A percentile compares a stretch with the other conserved stretches of the same genome.
phyloP scores from a whole-genome alignment of 2,113 vertebrate species.

The Poeciliopsis occidentalis region DNA sequence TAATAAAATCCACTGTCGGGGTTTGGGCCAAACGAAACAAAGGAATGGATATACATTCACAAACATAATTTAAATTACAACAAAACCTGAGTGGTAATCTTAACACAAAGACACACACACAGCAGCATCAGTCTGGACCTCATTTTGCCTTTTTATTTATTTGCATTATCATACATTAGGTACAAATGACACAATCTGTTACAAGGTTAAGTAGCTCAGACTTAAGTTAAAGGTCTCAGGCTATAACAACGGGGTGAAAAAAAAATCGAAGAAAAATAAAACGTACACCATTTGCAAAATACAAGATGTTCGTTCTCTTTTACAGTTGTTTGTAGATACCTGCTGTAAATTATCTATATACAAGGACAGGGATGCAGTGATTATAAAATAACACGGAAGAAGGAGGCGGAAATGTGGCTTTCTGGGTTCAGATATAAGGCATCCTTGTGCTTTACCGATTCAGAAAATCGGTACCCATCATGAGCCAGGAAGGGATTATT shows the following conservation, averaged over 20 bases:
- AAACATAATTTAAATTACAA: no score
- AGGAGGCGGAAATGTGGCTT: slow-evolving; percentile 36
- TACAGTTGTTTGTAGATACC: slow-evolving; percentile 60
- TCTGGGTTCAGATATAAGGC: slow-evolving; percentile 68
- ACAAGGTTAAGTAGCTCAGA: slow-evolving; percentile 75
- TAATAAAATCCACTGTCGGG: no score
- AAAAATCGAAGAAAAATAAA: slow-evolving; percentile 26
- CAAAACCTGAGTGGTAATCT: neutral
- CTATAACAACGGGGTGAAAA: slow-evolving; percentile 37
- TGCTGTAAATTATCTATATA: slow-evolving; percentile 69
- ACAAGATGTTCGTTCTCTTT: slow-evolving; percentile 72
- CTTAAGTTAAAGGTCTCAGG: slow-evolving; percentile 72
- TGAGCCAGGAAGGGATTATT: slow-evolving; percentile 20
- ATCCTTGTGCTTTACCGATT: slow-evolving; percentile 59
- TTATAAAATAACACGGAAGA: slow-evolving; percentile 38
- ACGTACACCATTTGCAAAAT: slow-evolving; percentile 77
- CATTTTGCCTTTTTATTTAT: slow-evolving; percentile 70
- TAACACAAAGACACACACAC: neutral
- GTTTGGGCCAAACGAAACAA: no score
- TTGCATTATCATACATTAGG: slow-evolving; percentile 83
- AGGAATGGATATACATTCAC: no score
- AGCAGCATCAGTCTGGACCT: slow-evolving; percentile 17
- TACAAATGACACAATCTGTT: slow-evolving; percentile 79
- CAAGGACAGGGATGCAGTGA: slow-evolving; percentile 55
- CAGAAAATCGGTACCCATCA: slow-evolving; percentile 12